Evolutionary conservation across 2,113 vertebrate genomes (phyloP).

Genomic region (Fregetta grallaria): DNA sequence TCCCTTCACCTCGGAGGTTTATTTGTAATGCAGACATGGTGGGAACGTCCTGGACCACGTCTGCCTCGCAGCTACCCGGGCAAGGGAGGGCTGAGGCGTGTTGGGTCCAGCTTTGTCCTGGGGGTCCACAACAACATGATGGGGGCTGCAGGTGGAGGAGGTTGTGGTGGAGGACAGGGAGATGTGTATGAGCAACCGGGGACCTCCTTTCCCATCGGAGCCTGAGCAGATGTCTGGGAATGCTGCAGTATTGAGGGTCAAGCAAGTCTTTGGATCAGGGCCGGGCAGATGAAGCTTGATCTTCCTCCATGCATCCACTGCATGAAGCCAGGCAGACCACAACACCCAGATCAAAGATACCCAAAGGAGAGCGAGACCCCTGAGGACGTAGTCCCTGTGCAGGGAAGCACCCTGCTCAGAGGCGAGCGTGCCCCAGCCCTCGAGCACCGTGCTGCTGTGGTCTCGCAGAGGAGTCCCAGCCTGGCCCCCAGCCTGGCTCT

Average conservation of each 20-base stretch:
- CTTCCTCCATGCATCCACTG: fast-evolving
- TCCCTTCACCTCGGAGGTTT: not conserved
- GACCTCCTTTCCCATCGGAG: not conserved
- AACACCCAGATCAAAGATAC: not conserved
- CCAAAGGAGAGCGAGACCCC: not conserved
- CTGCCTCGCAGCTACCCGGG: not conserved
- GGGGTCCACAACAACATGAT: fast-evolving
- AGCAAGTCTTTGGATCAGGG: not conserved
- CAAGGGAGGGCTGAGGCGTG: not conserved
- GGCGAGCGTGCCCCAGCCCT: not conserved
- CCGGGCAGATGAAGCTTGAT: not conserved
- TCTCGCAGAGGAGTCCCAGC: not conserved
- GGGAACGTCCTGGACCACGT: not conserved
- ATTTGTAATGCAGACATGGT: fast-evolving
- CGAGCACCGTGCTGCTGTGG: not conserved
- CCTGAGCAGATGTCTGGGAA: not conserved
- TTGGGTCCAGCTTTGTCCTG: not conserved
- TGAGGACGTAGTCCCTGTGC: fast-evolving
- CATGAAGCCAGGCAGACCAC: not conserved
- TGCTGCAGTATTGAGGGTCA: not conserved
- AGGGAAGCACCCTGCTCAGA: not conserved
- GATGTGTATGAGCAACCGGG: fast-evolving
- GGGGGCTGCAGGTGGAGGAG: not conserved
- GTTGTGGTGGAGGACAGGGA: not conserved
- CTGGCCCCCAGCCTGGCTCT: not conserved